Conservation (phyloP, 2,113 vertebrate genomes). For the Herpetotheres cachinnans region DNA sequence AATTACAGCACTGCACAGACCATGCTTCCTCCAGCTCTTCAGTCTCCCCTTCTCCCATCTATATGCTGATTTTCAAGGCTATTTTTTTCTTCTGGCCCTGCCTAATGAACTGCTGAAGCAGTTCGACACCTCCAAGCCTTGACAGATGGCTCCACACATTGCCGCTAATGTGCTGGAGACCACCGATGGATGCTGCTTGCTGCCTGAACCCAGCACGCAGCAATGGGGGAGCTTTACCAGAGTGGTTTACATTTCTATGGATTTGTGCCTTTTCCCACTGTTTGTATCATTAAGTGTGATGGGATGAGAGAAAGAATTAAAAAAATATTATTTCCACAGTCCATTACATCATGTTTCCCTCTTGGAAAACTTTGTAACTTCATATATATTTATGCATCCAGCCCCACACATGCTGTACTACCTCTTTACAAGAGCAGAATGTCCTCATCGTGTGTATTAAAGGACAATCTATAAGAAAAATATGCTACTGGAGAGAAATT, state of each 20-base stretch:
- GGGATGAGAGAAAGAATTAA: not conserved
- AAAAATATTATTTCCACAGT: not conserved
- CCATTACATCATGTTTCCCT: constrained; percentile 59
- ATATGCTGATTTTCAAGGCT: not conserved
- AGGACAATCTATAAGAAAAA: constrained; percentile 8
- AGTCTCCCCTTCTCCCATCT: not conserved
- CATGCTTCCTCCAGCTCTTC: not conserved
- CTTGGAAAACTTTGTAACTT: not conserved
- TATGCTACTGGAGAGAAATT: not conserved
- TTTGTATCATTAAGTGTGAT: constrained; percentile 4
- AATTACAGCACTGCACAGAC: fast-evolving
- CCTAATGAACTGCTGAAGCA: constrained; percentile 25
- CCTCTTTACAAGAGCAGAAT: not conserved
- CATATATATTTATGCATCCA: not conserved
- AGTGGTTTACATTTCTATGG: not conserved
- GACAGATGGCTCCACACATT: constrained; percentile 28
- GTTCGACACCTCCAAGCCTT: not conserved
- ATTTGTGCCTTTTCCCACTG: not conserved
- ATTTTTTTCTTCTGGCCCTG: not conserved
- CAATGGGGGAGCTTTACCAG: not conserved
- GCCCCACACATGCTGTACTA: not conserved
- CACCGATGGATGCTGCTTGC: not conserved
- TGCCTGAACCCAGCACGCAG: not conserved
- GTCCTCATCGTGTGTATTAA: not conserved
- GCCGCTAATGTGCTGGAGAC: constrained; percentile 4